Evolutionary conservation across 1,140 invertebrate species (phyloP).

Genomic region (Capitella teleta): DNA sequence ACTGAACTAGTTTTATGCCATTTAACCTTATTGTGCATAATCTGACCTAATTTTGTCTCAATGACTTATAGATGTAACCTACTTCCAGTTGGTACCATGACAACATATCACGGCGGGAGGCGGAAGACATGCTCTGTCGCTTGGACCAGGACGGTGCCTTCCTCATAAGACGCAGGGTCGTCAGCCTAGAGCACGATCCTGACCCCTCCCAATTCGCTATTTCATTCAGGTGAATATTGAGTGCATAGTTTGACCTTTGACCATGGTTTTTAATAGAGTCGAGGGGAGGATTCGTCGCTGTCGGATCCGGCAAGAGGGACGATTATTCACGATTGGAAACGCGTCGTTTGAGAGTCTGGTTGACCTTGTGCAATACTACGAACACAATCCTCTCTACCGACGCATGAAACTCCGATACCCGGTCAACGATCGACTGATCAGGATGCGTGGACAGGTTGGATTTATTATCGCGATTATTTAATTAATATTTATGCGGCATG

Average conservation of each 20-base stretch:
- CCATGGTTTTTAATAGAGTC: slow-evolving; percentile 49
- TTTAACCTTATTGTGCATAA: too few relatives aligned
- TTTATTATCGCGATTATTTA: too few relatives aligned
- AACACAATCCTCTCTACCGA: slow-evolving; percentile 77
- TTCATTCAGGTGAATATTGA: slow-evolving; percentile 66
- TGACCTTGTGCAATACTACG: slow-evolving; percentile 81
- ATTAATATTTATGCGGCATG: too few relatives aligned
- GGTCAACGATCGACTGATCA: slow-evolving; percentile 67
- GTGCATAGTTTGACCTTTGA: not conserved
- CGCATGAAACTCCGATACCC: slow-evolving; percentile 76
- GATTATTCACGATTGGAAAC: slow-evolving; percentile 73
- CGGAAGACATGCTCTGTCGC: slow-evolving; percentile 74
- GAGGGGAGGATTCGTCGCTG: slow-evolving; percentile 93
- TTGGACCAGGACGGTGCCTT: slow-evolving; percentile 81
- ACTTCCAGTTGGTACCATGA: slow-evolving; percentile 73
- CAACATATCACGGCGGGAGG: slow-evolving; percentile 61
- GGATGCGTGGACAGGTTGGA: slow-evolving; percentile 52
- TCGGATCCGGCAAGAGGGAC: slow-evolving; percentile 77
- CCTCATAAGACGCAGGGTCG: slow-evolving; percentile 66
- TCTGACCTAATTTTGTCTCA: not conserved
- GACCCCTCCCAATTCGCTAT: slow-evolving; percentile 80
- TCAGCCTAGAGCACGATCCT: slow-evolving; percentile 48
- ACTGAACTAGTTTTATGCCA: too few relatives aligned
- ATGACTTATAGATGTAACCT: not conserved
- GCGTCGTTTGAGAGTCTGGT: slow-evolving; percentile 89